Evolutionary conservation across 2,797 vertebrate species (phyloP), one percentile per base, ranked within the genome.

Genomic region (Bradypus variegatus): DNA sequence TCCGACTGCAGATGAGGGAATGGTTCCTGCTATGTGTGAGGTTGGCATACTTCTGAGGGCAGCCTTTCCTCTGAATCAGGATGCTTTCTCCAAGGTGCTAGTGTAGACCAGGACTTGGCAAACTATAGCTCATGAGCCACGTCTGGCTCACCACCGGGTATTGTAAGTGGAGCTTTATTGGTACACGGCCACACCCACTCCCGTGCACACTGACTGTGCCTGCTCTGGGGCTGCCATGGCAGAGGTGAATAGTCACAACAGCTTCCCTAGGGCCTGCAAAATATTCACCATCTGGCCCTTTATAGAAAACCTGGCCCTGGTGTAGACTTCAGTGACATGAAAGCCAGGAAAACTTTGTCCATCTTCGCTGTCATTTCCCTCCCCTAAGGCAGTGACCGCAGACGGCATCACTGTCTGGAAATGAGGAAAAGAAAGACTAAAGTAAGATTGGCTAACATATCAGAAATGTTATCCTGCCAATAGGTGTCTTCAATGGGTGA

Each of bases 81-180:
- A 27, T 23, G 11, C 77, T 81, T 69, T 62, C 29, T 87, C 15
- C 25, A 75, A 60, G n/a, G 62, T 2, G 15, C 62, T 64, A 45
- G 29, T 50, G 6, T 50, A 25, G 50, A 29, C 69, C 38, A 31
- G 41, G 36, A 81, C 3, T 64, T 58, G 60, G 27, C 45, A 82
- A 33, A 64, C 36, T 38, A 3, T 38, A 50, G 18, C 19, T n/a
- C 14, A 0, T 27, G 18, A 23, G 19, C 15, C 38, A 38, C 55
- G 60, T 86, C 50, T 53, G 25, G 21, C 62, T 67, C 5, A 19
- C 13, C 11, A 21, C 48, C 27, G 62, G 33, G 21, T 41, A 70
- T 92, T 94, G 5, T 81, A 38, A 69, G 88, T 90, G 79, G 75
- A 25, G 31, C 62, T 90, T 91, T 91, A 80, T 86, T 90, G 55